Evolutionary conservation across 1,140 invertebrate species (phyloP).

Genomic region (Centruroides sculpturatus): DNA sequence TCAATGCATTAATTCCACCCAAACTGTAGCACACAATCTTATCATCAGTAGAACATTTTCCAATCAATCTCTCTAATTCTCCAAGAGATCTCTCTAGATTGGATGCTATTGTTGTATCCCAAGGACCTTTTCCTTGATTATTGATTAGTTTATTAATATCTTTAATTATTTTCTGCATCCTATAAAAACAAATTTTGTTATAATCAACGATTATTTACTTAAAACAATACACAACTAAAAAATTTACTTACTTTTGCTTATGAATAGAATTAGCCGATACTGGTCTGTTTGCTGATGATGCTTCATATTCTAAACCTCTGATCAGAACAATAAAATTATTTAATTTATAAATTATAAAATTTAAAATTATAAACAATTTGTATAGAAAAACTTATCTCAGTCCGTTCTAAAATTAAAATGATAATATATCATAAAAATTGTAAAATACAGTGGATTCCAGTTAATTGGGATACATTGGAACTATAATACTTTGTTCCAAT

Average conservation of each 20-base stretch:
- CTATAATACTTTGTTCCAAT: no score
- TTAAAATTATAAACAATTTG: no score
- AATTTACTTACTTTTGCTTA: slow-evolving; percentile 36
- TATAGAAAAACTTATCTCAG: no score
- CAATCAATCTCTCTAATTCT: slow-evolving; percentile 43
- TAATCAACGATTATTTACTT: neutral
- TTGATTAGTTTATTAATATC: slow-evolving; percentile 44
- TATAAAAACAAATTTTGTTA: slow-evolving; percentile 14
- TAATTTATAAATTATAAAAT: no score
- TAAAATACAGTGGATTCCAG: no score
- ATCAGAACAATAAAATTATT: slow-evolving; percentile 8
- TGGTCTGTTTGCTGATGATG: slow-evolving; percentile 24
- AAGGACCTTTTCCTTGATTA: slow-evolving; percentile 39
- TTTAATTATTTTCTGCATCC: slow-evolving; percentile 42
- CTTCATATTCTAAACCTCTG: slow-evolving; percentile 36
- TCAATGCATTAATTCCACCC: slow-evolving; percentile 40
- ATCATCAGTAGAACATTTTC: slow-evolving; percentile 29
- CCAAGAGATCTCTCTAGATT: slow-evolving; percentile 43
- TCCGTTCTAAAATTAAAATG: no score
- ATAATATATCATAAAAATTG: no score
- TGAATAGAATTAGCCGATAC: slow-evolving; percentile 35
- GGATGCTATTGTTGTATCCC: slow-evolving; percentile 42
- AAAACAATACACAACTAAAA: no score
- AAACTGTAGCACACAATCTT: slow-evolving; percentile 37
- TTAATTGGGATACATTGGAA: no score